phyloP scores from a whole-genome alignment of 35 echinoderm and acorn worm genomes.

The Lytechinus variegatus region DNA sequence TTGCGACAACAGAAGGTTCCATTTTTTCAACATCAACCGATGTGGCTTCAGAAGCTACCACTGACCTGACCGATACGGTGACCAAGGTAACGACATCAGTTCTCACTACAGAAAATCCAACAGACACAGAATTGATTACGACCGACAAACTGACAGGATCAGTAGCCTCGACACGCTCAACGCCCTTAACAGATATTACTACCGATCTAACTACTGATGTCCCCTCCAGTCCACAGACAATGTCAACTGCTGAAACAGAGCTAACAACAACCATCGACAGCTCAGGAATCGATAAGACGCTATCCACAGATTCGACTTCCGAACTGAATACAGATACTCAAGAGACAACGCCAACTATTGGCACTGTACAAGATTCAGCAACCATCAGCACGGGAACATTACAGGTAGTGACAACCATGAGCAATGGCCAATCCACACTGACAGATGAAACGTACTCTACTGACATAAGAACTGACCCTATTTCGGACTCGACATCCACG shows the following conservation, averaged over 20 bases:
- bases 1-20: not conserved
- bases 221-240: not conserved
- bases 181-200: not conserved
- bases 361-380: no score
- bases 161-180: not conserved
- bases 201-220: not conserved
- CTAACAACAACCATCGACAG: not conserved
- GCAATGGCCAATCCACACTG: not conserved
- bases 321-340: not conserved
- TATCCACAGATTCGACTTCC: not conserved
- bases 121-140: not conserved
- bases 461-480: not conserved
- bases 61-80: not conserved
- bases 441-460: not conserved
- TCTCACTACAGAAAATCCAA: not conserved
- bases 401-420: not conserved
- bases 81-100: not conserved
- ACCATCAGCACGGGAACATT: no score
- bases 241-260: not conserved
- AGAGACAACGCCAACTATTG: no score
- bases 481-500: not conserved
- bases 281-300: no score
- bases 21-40: not conserved
- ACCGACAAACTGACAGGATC: no score
- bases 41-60: not conserved